A percentile compares a stretch with the other conserved stretches of the same genome.
phyloP scores from a whole-genome alignment of 2,797 vertebrate genomes.

The Sparus aurata region DNA sequence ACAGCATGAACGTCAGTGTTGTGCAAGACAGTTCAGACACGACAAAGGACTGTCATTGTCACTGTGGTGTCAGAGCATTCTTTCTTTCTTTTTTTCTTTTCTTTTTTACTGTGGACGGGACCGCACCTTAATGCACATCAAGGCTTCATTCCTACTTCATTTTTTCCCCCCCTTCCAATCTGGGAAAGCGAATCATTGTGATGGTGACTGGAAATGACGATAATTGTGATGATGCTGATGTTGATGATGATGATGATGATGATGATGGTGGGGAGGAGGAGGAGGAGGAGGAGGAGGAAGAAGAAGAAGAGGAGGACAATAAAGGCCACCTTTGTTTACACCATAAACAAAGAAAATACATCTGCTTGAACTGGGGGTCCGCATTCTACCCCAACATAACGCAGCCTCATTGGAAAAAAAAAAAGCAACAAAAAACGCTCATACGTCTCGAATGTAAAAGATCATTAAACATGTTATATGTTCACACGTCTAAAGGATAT shows the following conservation, averaged over 20 bases:
- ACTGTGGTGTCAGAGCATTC: background rate
- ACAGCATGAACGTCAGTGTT: conserved; percentile 7
- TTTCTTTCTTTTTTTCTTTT: too few relatives aligned
- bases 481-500: background rate
- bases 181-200: conserved; percentile 16
- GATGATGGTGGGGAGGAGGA: background rate
- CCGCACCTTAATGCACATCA: background rate
- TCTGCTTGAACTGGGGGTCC: background rate
- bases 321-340: background rate
- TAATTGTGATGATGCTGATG: conserved; percentile 15
- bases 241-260: background rate
- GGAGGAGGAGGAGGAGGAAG: background rate
- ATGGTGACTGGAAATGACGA: conserved; percentile 25
- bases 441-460: background rate
- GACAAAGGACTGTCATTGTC: conserved; percentile 9
- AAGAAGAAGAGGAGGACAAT: conserved; percentile 2
- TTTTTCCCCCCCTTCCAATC: background rate
- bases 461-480: background rate
- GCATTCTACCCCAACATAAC: background rate
- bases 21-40: conserved; percentile 39
- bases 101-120: background rate
- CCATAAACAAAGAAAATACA: conserved; percentile 20
- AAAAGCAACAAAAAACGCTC: background rate
- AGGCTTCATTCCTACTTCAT: background rate
- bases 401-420: too few relatives aligned